Percentiles rank a stretch among this genome's conserved stretches.
phyloP scores from a whole-genome alignment of 2,113 vertebrate species.

The Triplophysa dalaica region DNA sequence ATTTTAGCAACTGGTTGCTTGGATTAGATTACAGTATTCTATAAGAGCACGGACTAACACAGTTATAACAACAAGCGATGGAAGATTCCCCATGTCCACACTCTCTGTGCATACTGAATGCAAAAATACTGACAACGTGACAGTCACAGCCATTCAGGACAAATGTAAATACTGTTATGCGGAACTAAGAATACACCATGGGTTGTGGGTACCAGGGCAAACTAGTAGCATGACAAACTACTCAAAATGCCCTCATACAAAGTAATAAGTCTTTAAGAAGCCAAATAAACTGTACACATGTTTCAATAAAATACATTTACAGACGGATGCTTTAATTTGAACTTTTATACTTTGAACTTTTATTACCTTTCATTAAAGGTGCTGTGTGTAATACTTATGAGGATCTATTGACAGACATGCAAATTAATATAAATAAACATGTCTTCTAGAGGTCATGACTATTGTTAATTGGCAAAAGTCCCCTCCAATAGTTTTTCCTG shows the following conservation, averaged over 20 bases:
- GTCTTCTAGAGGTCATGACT: no score
- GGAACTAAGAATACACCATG: no score
- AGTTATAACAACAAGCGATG: background rate
- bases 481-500: no score
- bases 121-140: no score
- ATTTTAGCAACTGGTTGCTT: slow-evolving; percentile 55
- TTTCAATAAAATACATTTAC: background rate
- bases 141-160: no score
- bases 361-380: background rate
- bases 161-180: no score
- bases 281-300: background rate
- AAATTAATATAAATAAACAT: no score
- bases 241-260: background rate
- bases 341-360: background rate
- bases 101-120: no score
- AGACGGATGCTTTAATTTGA: background rate
- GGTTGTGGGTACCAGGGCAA: background rate
- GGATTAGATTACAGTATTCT: slow-evolving; percentile 60
- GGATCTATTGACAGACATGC: no score
- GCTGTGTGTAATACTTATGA: no score
- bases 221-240: background rate
- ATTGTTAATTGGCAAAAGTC: no score
- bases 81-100: no score
- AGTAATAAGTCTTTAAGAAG: background rate
- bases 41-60: slow-evolving; percentile 66